phyloP scores from a whole-genome alignment of 2,888 invertebrate species.

The Phyto melanocephala region DNA sequence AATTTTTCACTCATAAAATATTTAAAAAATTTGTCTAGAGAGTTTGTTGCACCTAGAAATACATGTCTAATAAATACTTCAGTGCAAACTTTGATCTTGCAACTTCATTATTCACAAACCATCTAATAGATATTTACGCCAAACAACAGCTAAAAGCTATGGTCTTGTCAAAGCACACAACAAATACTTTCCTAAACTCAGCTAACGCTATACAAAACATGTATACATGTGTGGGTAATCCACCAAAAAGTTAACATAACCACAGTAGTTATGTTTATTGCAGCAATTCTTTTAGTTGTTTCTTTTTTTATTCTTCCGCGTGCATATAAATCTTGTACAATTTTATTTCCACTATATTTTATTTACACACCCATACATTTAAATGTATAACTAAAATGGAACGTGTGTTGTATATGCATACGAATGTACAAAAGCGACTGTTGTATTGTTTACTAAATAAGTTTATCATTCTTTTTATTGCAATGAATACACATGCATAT shows the following conservation, averaged over 20 bases:
- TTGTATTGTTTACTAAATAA: slow-evolving; percentile 54
- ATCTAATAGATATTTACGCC: not conserved
- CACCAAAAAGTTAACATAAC: too few species aligned
- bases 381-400: not conserved
- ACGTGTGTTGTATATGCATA: not conserved
- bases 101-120: not conserved
- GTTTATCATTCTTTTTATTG: slow-evolving; percentile 52
- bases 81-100: not conserved
- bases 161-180: not conserved
- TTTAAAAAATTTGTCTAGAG: too few species aligned
- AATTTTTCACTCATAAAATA: too few species aligned
- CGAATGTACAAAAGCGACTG: not conserved
- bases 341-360: slow-evolving; percentile 48
- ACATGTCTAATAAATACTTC: too few species aligned
- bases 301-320: not conserved
- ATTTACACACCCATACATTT: slow-evolving; percentile 25
- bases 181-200: too few species aligned
- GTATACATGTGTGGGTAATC: too few species aligned
- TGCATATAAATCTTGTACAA: slow-evolving; percentile 48
- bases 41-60: too few species aligned
- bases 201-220: too few species aligned
- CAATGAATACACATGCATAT: not conserved
- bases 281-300: not conserved
- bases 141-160: not conserved
- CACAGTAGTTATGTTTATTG: not conserved